Evolutionary conservation across 2,888 invertebrate genomes (phyloP).

Genomic region (Hedya salicella): DNA sequence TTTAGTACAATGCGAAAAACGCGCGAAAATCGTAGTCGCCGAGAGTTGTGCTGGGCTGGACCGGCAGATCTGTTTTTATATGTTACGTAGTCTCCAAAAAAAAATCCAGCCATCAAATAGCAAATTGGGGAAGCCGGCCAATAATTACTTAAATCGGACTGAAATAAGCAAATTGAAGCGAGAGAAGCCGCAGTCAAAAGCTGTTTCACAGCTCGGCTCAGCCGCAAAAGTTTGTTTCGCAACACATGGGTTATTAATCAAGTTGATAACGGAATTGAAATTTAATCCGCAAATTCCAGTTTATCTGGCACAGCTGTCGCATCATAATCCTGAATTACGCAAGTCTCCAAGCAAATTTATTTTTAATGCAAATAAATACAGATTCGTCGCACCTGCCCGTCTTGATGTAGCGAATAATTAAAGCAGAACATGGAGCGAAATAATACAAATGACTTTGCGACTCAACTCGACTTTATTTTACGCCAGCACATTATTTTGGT

Average conservation of each 20-base stretch:
- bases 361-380: constrained; percentile 83
- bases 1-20: no score
- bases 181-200: constrained; percentile 18
- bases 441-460: constrained; percentile 79
- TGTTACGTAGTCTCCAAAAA: no score
- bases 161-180: background rate
- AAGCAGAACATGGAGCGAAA: constrained; percentile 76
- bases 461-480: constrained; percentile 74
- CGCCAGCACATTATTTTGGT: constrained; percentile 48
- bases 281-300: constrained; percentile 74
- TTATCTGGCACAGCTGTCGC: constrained; percentile 77
- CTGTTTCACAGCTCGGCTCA: constrained; percentile 12
- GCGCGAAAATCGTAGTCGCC: no score
- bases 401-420: constrained; percentile 79
- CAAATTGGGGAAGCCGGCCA: no score
- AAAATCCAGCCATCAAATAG: no score
- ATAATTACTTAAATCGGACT: background rate
- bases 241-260: constrained; percentile 62
- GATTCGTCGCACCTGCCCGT: constrained; percentile 80
- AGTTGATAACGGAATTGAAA: constrained; percentile 71
- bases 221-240: constrained; percentile 31
- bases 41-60: no score
- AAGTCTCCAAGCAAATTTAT: constrained; percentile 76
- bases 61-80: no score
- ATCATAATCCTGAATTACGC: constrained; percentile 77